phyloP scores from a whole-genome alignment of 2,113 vertebrate species.

The Caretta caretta region DNA sequence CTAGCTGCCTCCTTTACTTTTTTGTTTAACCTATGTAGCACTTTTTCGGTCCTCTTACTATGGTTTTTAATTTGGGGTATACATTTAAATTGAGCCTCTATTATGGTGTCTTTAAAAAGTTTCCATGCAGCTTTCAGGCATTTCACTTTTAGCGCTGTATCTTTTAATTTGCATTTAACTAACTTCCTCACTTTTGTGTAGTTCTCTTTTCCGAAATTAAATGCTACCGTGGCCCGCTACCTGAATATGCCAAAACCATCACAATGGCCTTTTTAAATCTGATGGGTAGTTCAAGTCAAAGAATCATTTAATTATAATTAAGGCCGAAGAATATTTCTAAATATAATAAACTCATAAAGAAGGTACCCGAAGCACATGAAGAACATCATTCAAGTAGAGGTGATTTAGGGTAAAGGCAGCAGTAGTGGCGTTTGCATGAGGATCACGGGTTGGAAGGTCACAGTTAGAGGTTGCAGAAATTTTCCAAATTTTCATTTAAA shows the following conservation, averaged over 20 bases:
- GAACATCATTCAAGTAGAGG: neutral
- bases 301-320: fast-evolving
- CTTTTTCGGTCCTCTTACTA: too few species aligned
- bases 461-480: neutral
- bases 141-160: too few species aligned
- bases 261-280: fast-evolving
- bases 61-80: too few species aligned
- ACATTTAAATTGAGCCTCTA: too few species aligned
- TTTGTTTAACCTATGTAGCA: too few species aligned
- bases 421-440: neutral
- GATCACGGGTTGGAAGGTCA: neutral
- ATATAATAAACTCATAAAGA: neutral
- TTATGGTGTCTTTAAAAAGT: too few species aligned
- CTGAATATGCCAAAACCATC: neutral
- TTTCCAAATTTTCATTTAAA: neutral
- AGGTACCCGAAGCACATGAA: neutral
- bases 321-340: neutral
- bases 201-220: too few species aligned
- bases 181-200: too few species aligned
- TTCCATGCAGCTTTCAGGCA: too few species aligned
- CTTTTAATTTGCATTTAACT: too few species aligned
- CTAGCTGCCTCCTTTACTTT: too few species aligned
- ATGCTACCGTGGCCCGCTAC: neutral
- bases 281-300: neutral
- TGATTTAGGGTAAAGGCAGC: neutral